Percentiles rank a stretch among this genome's conserved stretches.
Evolutionary conservation across 2,888 invertebrate genomes (phyloP).

Genomic region (Caenorhabditis sulstoni): DNA sequence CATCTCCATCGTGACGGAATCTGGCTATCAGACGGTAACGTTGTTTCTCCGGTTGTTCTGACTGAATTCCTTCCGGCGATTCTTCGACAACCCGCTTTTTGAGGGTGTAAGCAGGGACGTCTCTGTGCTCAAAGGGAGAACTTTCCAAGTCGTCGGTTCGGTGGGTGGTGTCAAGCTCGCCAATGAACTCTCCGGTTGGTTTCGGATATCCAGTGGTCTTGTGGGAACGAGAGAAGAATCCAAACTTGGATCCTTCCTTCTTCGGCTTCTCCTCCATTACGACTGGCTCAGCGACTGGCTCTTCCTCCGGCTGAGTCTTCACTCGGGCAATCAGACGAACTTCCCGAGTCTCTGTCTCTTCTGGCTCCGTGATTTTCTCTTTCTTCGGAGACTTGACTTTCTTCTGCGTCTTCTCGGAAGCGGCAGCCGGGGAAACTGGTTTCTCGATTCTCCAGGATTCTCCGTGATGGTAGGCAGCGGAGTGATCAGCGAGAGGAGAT

Average conservation of each 20-base stretch:
- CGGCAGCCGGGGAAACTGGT: neutral
- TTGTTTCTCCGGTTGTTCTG: slow-evolving; percentile 24
- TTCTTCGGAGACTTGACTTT: slow-evolving; percentile 33
- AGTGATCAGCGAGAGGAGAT: slow-evolving; percentile 30
- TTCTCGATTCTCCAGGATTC: slow-evolving; percentile 36
- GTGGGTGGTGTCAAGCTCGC: slow-evolving; percentile 38
- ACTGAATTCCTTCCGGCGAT: neutral
- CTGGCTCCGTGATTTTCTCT: slow-evolving; percentile 33
- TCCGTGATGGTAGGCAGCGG: slow-evolving; percentile 58
- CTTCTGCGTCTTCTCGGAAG: slow-evolving; percentile 23
- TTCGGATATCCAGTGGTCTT: slow-evolving; percentile 33
- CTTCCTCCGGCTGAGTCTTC: slow-evolving; percentile 29
- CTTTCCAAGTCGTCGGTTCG: slow-evolving; percentile 35
- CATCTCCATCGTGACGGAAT: slow-evolving; percentile 60
- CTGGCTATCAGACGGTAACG: slow-evolving; percentile 41
- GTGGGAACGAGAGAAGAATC: slow-evolving; percentile 36
- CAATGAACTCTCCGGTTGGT: slow-evolving; percentile 44
- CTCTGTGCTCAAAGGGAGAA: slow-evolving; percentile 35
- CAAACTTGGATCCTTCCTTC: slow-evolving; percentile 29
- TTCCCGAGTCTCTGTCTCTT: slow-evolving; percentile 39
- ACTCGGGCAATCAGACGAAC: slow-evolving; percentile 60
- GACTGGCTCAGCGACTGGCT: neutral
- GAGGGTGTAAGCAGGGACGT: slow-evolving; percentile 33
- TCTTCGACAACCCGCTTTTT: slow-evolving; percentile 1
- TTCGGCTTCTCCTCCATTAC: slow-evolving; percentile 17